Base-by-base conservation (phyloP, 2,113 vertebrate species). In the Eulemur rufifrons region DNA sequence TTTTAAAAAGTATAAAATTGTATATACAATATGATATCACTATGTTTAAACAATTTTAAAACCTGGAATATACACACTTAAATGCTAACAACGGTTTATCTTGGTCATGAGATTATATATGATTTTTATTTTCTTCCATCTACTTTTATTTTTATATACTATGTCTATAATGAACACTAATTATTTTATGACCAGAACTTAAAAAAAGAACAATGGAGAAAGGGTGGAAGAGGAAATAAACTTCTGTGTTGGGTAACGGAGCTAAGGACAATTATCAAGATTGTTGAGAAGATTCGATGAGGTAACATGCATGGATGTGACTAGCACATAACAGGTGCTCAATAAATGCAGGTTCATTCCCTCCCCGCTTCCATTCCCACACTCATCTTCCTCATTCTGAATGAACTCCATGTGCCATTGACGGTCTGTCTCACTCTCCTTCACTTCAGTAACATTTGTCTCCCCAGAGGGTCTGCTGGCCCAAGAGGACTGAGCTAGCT, bases 61-160 rank as follows among this genome's bases (percentile, higher is more conserved):
- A 74, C 52, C 11, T 74, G 42, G 42, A 81, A 50, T 68, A 64
- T 15, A 85, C 6, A 91, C 25, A 84, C 8, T 27, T 73, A 85
- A 52, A 27, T 54, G 23, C 17, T 92, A 71, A 45, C 17, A 45
- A 54, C 56, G 9, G 8, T 69, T 74, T 81, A 45, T 63, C 9
- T 52, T 74, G 10, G 29, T 39, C 15, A 34, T 42, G 76, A 11
- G 23, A n/a, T 50, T 50, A 76, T 7, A 94, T 39, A 50, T 73
- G 29, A 34, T 56, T 84, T 95, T 94, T 73, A 47, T 87, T 94
- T 84, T 69, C 83, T 77, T 73, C 77, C 14, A 71, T 76, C n/a
- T 6, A 91, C 15, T 94, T 91, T 77, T 37, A 54, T 71, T 77
- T 87, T 95, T 92, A 89, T 83, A 86, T 68, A 66, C 47, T 42